phyloP scores from a whole-genome alignment of 2,888 invertebrate species.

The Chloroclystis v-ata region DNA sequence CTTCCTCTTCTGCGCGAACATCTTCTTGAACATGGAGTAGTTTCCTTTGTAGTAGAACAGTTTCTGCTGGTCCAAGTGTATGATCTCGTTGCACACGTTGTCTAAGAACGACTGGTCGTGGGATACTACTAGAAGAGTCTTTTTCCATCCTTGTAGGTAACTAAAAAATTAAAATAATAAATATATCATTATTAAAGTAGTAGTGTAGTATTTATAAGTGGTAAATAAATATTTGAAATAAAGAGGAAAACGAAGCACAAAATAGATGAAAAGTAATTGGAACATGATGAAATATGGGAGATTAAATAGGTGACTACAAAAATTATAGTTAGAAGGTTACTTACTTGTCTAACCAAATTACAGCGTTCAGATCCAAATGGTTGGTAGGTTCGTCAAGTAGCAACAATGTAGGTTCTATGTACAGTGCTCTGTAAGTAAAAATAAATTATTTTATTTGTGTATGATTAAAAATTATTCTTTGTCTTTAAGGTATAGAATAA shows the following conservation, averaged over 20 bases:
- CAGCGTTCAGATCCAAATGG: conserved; percentile 99
- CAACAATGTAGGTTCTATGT: conserved; percentile 97
- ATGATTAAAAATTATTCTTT: too few relatives aligned
- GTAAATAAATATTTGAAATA: too few relatives aligned
- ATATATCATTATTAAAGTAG: too few relatives aligned
- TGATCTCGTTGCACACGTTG: conserved; percentile 99
- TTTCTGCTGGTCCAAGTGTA: conserved; percentile 97
- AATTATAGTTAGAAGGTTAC: too few relatives aligned
- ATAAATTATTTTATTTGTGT: background rate
- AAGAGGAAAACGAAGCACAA: too few relatives aligned
- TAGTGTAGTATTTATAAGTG: too few relatives aligned
- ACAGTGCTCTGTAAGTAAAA: conserved; percentile 86
- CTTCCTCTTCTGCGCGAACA: conserved; percentile 96
- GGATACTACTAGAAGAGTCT: conserved; percentile 97
- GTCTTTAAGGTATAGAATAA: too few relatives aligned
- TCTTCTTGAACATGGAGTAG: conserved; percentile 98
- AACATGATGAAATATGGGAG: too few relatives aligned
- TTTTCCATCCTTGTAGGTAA: conserved; percentile 99
- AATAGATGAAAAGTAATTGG: too few relatives aligned
- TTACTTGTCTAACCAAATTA: conserved; percentile 99
- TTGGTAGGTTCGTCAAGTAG: conserved; percentile 99
- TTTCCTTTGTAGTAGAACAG: conserved; percentile 98
- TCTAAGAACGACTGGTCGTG: conserved; percentile 99
- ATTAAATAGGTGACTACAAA: too few relatives aligned
- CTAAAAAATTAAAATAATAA: conserved; percentile 59